Percentiles rank a stretch among this genome's conserved stretches.
Evolutionary conservation across 2,113 vertebrate genomes (phyloP).

Genomic region (Cheirogaleus medius): DNA sequence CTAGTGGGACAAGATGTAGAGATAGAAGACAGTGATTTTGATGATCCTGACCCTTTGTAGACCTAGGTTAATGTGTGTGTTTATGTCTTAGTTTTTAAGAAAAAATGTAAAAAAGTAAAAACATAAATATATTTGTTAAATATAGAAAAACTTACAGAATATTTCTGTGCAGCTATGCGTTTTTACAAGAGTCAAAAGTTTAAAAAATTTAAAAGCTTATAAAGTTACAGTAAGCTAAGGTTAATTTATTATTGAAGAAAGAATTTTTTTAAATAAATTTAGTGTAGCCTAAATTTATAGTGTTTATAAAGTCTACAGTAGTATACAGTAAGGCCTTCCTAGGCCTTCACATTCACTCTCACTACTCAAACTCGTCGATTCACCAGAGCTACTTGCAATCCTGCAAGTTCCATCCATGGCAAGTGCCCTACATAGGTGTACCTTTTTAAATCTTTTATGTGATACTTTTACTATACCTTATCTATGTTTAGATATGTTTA

Average conservation of each 20-base stretch:
- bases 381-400: not conserved
- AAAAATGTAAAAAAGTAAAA: not conserved
- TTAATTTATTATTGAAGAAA: not conserved
- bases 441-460: not conserved
- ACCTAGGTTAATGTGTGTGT: not conserved
- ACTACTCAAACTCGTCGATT: not conserved
- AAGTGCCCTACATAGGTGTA: not conserved
- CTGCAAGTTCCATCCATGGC: not conserved
- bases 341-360: not conserved
- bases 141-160: not conserved
- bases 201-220: not conserved
- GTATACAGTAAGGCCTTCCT: not conserved
- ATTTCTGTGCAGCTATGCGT: not conserved
- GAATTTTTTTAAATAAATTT: not conserved
- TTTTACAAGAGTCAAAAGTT: not conserved
- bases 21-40: not conserved
- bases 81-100: not conserved
- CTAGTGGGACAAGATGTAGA: not conserved
- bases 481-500: not conserved
- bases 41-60: not conserved
- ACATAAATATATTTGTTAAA: too few relatives aligned
- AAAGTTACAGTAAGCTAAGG: not conserved
- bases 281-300: not conserved
- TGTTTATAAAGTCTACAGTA: not conserved
- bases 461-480: not conserved